Evolutionary conservation across 2,888 invertebrate species (phyloP).

Genomic region (Epirrhoe alternata): DNA sequence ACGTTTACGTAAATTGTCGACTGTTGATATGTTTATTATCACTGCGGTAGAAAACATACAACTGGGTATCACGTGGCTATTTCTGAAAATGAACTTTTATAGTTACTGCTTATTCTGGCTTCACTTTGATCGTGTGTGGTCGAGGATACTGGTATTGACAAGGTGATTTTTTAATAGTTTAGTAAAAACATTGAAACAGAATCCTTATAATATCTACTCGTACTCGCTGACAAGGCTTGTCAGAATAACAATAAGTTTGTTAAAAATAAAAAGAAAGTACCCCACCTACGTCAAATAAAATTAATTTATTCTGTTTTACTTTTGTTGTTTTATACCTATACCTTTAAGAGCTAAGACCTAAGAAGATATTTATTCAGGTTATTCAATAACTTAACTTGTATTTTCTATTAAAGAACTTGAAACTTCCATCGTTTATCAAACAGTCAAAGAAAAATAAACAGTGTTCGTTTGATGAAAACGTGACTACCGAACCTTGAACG

Average conservation of each 20-base stretch:
- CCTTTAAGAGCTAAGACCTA: too few relatives aligned
- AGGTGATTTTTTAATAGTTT: constrained; percentile 36
- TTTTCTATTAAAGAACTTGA: neutral
- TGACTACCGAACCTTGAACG: constrained; percentile 30
- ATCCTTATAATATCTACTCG: too few relatives aligned
- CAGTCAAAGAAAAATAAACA: constrained; percentile 15
- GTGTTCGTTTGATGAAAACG: constrained; percentile 31
- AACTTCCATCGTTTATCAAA: neutral
- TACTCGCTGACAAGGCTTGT: too few relatives aligned
- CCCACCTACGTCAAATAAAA: too few relatives aligned
- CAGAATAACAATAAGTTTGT: too few relatives aligned
- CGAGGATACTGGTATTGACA: constrained; percentile 55
- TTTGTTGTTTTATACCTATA: too few relatives aligned
- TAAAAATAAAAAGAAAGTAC: too few relatives aligned
- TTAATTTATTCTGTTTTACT: too few relatives aligned
- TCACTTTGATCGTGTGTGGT: constrained; percentile 79
- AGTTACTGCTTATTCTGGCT: constrained; percentile 60
- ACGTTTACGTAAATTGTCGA: constrained; percentile 67
- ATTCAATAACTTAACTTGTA: too few relatives aligned
- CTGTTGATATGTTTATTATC: constrained; percentile 79
- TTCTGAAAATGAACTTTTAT: constrained; percentile 75
- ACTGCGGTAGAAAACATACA: constrained; percentile 64
- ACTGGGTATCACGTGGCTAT: constrained; percentile 65
- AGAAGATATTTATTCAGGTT: too few relatives aligned
- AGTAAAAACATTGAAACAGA: too few relatives aligned